phyloP scores from a whole-genome alignment of 2,888 invertebrate genomes.

The Brachyopa scutellaris region DNA sequence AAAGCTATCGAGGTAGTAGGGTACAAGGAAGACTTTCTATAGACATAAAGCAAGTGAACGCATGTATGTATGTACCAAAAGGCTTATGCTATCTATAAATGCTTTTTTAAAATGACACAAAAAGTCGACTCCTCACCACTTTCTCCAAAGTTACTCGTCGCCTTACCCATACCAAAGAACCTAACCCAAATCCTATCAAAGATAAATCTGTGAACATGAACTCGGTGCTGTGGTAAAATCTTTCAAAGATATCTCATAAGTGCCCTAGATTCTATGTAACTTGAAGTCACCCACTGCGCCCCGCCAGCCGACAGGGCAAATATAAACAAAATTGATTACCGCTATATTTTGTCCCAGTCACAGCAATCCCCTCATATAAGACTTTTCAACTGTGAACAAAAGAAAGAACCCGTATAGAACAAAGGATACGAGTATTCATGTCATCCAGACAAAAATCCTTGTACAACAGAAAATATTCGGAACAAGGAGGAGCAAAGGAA shows the following conservation, averaged over 20 bases:
- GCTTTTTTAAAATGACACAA: too few species aligned
- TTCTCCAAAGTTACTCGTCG: too few species aligned
- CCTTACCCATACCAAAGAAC: too few species aligned
- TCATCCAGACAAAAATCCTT: conserved; percentile 18
- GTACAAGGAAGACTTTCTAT: too few species aligned
- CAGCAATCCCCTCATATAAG: conserved; percentile 24
- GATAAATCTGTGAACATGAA: not conserved
- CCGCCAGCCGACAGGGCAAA: conserved; percentile 2
- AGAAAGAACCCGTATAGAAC: conserved; percentile 3
- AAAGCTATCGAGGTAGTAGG: too few species aligned
- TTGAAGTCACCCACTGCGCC: not conserved
- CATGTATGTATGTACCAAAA: too few species aligned
- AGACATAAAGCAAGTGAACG: too few species aligned
- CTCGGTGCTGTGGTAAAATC: not conserved
- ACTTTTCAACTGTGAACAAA: conserved; percentile 41
- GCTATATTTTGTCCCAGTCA: conserved; percentile 23
- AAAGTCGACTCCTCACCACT: too few species aligned
- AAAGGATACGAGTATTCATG: conserved; percentile 29
- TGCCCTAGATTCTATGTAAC: conserved; percentile 19
- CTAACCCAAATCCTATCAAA: too few species aligned
- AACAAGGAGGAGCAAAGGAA: conserved; percentile 12
- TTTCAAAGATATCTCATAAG: conserved; percentile 23
- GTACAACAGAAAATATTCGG: conserved; percentile 1
- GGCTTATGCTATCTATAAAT: too few species aligned
- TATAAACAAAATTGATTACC: conserved; percentile 63